Base-by-base conservation (phyloP, 2,113 vertebrate species). In the Clarias magur region DNA sequence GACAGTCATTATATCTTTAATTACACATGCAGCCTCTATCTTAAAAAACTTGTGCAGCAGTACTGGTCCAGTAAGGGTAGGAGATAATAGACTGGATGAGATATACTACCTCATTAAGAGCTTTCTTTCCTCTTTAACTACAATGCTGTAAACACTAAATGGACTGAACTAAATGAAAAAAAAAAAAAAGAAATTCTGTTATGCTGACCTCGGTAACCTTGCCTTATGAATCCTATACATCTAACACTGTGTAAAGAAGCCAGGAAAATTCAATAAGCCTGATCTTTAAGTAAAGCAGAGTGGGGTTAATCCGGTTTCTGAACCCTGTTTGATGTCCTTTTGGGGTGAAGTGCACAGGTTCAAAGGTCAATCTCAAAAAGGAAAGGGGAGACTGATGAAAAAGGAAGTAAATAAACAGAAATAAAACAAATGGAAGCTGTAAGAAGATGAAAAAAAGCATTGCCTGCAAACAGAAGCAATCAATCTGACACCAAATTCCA, bases 401-500 rank as follows among this genome's bases (percentile, higher is more conserved):
- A 80, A 38, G 38, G 86, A 54, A 30, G 53, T 65, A 89, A 88
- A 83, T 82, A 83, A 84, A 70, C 53, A 85, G 42, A 84, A 75
- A 70, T 84, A 56, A 82, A 80, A 62, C 57, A 75, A 83, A 83
- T n/a, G 78, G 60, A 72, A 86, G 80, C 11, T 2, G 19, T 48
- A 27, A 63, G 30, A 62, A 48, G 25, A 30, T 25, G 48, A 48
- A 10, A 59, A 72, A 63, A 56, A n/a, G 53, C 63, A 85, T 13
- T 75, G 30, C 63, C 53, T 83, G 56, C 65, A 85, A 88, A 85
- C 63, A 83, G 65, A 68, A 70, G 81, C 87, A 86, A 91, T 91
- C 88, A 88, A 83, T 89, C 82, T 83, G 68, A 88, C 73, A 82
- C 80, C 85, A 86, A 86, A 82, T 78, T 70, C 90, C 63, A 67